Evolutionary conservation across 1,140 invertebrate species (phyloP).

Genomic region (Drosophila ironensis): DNA sequence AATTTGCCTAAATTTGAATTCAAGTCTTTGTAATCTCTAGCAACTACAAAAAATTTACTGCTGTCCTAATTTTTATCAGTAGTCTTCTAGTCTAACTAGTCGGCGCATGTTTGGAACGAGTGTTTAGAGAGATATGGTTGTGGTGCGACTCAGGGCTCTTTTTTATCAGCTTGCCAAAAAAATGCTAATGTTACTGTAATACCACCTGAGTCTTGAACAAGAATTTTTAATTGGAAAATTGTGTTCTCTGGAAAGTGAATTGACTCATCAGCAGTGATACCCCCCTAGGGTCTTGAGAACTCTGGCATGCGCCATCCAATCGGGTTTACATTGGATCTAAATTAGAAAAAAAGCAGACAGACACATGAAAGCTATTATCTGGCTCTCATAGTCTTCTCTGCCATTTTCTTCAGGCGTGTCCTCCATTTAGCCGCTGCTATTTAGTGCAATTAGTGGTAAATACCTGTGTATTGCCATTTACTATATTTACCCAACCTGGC

Average conservation of each 20-base stretch:
- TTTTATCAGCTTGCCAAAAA: conserved; percentile 8
- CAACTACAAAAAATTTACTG: too few species aligned
- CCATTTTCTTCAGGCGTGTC: conserved; percentile 1
- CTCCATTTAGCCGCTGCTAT: background rate
- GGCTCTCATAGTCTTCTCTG: background rate
- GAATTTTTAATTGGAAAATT: background rate
- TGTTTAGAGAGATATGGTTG: background rate
- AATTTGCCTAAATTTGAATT: too few species aligned
- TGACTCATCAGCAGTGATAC: too few species aligned
- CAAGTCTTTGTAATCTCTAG: too few species aligned
- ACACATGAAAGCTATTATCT: conserved; percentile 23
- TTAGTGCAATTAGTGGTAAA: conserved; percentile 20
- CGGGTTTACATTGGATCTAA: background rate
- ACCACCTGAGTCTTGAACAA: background rate
- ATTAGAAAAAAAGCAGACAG: too few species aligned
- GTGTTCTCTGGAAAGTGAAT: too few species aligned
- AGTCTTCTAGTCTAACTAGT: background rate
- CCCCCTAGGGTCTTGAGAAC: too few species aligned
- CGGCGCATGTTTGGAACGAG: conserved; percentile 4
- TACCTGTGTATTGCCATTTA: conserved; percentile 27
- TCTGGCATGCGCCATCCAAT: background rate
- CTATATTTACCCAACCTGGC: conserved; percentile 20
- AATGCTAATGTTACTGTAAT: background rate
- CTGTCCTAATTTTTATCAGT: conserved; percentile 8
- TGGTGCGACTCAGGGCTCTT: background rate